Evolutionary conservation across 2,797 vertebrate species (phyloP).

Genomic region (Lacerta agilis): DNA sequence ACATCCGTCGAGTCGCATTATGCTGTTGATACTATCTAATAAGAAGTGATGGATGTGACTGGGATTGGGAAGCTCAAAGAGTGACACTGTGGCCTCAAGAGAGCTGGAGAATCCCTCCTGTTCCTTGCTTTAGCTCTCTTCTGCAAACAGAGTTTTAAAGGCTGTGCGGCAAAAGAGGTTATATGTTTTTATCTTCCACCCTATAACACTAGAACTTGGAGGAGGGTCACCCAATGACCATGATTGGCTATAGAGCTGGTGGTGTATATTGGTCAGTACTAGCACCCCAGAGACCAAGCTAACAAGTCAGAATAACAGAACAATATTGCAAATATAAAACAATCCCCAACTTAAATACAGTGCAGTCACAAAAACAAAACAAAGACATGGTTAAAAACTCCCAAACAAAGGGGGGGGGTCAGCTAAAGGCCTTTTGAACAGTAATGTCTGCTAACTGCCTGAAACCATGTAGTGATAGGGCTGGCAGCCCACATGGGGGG

Average conservation of each 20-base stretch:
- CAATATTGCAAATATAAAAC: neutral
- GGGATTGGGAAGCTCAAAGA: conserved; percentile 33
- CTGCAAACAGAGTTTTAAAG: neutral
- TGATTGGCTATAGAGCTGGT: neutral
- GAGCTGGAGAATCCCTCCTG: neutral
- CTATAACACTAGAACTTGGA: neutral
- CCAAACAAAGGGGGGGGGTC: neutral
- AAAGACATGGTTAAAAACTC: neutral
- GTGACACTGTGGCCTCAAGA: neutral
- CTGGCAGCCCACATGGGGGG: neutral
- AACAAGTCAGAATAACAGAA: neutral
- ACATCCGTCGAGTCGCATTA: conserved; percentile 54
- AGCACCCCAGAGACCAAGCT: neutral
- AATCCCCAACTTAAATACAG: neutral
- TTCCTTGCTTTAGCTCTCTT: neutral
- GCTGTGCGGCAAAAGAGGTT: neutral
- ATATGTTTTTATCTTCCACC: neutral
- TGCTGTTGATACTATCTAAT: conserved; percentile 44
- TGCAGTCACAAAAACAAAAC: neutral
- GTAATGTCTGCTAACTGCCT: neutral
- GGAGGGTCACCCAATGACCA: neutral
- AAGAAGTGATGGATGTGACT: conserved; percentile 68
- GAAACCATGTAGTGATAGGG: neutral
- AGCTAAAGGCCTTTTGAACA: neutral
- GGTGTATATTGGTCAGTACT: neutral